phyloP scores from a whole-genome alignment of 2,888 invertebrate species.

The Helobdella robusta region DNA sequence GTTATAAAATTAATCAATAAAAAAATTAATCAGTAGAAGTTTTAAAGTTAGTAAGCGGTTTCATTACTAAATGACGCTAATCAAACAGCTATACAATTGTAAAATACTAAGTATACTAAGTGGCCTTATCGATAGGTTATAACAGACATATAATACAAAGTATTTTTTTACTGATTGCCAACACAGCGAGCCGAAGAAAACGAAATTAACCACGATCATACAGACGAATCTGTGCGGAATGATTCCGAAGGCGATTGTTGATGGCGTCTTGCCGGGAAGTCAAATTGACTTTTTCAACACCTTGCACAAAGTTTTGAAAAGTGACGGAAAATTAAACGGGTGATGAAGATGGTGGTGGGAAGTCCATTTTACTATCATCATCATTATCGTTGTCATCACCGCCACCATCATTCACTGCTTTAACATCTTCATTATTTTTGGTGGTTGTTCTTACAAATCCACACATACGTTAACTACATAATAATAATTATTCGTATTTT shows the following conservation, averaged over 20 bases:
- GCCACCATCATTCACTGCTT: neutral
- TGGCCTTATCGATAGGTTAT: no score
- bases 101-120: no score
- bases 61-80: neutral
- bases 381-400: conserved; percentile 8
- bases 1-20: no score
- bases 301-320: conserved; percentile 40
- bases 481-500: no score
- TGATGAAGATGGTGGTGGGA: neutral
- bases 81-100: no score
- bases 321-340: conserved; percentile 36
- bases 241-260: conserved; percentile 43
- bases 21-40: neutral
- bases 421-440: neutral
- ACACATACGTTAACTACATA: no score
- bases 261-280: conserved; percentile 44
- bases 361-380: neutral
- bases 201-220: conserved; percentile 43
- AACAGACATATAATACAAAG: no score
- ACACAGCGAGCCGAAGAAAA: conserved; percentile 43
- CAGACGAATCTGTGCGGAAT: conserved; percentile 47
- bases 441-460: no score
- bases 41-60: neutral
- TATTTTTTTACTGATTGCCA: no score
- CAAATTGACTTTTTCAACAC: conserved; percentile 43